phyloP scores from a whole-genome alignment of 2,888 invertebrate species.

The Shargacucullia verbasci region DNA sequence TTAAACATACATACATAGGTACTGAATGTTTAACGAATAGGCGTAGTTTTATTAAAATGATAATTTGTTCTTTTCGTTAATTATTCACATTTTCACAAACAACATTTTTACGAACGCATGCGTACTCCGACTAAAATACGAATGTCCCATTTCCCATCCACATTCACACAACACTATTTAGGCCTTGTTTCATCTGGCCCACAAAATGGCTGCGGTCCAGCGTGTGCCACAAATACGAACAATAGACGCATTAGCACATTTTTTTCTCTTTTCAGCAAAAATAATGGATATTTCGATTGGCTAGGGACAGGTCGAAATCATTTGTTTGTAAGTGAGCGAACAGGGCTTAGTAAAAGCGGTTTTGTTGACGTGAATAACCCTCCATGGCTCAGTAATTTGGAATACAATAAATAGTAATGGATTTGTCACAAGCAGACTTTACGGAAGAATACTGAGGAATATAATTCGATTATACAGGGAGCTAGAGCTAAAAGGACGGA shows the following conservation, averaged over 20 bases:
- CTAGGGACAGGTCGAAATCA: conserved; percentile 21
- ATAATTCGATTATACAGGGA: conserved; percentile 47
- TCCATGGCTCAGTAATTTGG: conserved; percentile 42
- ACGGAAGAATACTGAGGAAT: conserved; percentile 39
- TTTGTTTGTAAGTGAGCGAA: conserved; percentile 31
- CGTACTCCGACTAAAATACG: conserved; percentile 11
- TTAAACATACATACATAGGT: no score
- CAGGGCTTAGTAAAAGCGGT: conserved; percentile 21
- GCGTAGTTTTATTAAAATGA: no score
- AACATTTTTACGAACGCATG: no score
- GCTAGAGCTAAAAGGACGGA: no score
- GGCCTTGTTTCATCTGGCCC: conserved; percentile 44
- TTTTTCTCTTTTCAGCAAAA: conserved; percentile 53
- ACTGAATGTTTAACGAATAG: no score
- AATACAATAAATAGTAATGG: conserved; percentile 47
- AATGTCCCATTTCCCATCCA: conserved; percentile 31
- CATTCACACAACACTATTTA: conserved; percentile 44
- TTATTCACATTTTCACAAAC: no score
- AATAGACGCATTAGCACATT: conserved; percentile 67
- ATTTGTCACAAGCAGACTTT: conserved; percentile 53
- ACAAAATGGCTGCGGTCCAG: conserved; percentile 57
- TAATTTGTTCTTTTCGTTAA: no score
- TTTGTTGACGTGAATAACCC: conserved; percentile 30
- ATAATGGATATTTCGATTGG: conserved; percentile 52
- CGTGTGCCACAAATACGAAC: conserved; percentile 60